Conservation (phyloP, 2,888 invertebrate species). For the Selenia dentaria region DNA sequence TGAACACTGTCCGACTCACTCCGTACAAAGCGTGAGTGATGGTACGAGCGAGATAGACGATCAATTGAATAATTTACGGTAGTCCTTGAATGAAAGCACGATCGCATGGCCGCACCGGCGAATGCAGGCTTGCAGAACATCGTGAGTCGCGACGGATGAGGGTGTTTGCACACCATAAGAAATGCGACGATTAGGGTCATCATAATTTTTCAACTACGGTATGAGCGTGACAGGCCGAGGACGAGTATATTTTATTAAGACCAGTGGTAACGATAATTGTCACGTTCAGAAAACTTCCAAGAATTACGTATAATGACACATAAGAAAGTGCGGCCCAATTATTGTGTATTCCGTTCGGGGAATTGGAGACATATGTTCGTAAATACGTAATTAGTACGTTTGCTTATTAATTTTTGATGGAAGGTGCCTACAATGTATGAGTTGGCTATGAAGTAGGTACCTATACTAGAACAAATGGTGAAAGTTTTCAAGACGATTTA, state of each 20-base stretch:
- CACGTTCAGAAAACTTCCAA: conserved; percentile 58
- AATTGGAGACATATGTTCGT: conserved; percentile 25
- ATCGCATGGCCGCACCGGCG: conserved; percentile 39
- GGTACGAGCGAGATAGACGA: conserved; percentile 45
- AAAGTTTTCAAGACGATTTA: no score
- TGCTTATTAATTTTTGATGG: conserved; percentile 41
- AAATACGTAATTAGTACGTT: conserved; percentile 39
- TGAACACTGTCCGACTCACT: conserved; percentile 48
- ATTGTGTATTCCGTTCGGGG: conserved; percentile 33
- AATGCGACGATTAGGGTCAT: conserved; percentile 63
- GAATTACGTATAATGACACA: conserved; percentile 50
- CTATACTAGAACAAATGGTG: conserved; percentile 8
- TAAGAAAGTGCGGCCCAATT: conserved; percentile 42
- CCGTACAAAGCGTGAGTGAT: conserved; percentile 20
- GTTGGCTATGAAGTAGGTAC: conserved; percentile 20
- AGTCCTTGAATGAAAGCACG: conserved; percentile 64
- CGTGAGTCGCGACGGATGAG: conserved; percentile 45
- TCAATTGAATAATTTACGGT: conserved; percentile 72
- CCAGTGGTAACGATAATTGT: conserved; percentile 57
- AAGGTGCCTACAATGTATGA: conserved; percentile 38
- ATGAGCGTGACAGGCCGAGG: conserved; percentile 43
- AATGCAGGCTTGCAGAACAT: conserved; percentile 63
- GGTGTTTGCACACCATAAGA: conserved; percentile 60
- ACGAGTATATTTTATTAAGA: conserved; percentile 60
- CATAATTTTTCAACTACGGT: conserved; percentile 57